Conservation (phyloP, 2,113 vertebrate species). For the Lonchura striata region DNA sequence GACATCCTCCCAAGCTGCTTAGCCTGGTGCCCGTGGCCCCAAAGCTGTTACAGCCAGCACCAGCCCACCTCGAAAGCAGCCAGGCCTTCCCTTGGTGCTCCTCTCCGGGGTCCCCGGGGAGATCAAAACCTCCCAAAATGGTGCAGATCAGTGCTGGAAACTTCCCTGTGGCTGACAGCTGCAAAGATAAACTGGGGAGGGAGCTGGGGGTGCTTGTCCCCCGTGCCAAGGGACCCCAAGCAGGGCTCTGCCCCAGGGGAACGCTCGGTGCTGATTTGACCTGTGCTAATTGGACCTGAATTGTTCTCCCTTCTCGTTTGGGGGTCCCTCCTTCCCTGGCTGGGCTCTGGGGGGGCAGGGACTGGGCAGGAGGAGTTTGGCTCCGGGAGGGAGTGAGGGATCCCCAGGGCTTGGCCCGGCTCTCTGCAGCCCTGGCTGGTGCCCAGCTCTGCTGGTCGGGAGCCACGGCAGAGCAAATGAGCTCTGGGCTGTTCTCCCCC, state of each 20-base stretch:
- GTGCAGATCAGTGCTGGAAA: neutral
- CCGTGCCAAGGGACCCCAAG: neutral
- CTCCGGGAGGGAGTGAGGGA: neutral
- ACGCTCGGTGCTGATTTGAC: neutral
- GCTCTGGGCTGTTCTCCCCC: neutral
- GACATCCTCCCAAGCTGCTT: neutral
- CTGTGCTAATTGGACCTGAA: neutral
- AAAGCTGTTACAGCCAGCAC: neutral
- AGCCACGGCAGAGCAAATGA: neutral
- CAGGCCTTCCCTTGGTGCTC: neutral
- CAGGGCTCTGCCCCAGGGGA: neutral
- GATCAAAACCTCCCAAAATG: neutral
- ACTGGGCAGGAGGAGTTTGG: neutral
- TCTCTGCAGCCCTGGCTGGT: rapidly evolving
- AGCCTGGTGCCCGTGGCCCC: neutral
- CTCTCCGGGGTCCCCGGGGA: rapidly evolving
- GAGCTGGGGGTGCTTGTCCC: neutral
- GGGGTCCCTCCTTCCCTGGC: rapidly evolving
- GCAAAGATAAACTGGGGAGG: neutral
- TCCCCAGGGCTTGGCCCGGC: neutral
- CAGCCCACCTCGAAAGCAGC: neutral
- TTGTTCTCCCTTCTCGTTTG: neutral
- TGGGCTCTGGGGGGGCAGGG: neutral
- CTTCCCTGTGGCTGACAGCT: neutral
- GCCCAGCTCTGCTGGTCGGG: neutral